Evolutionary conservation across 2,113 vertebrate species (phyloP), one percentile per base, ranked within the genome.

Genomic region (Etheostoma spectabile): DNA sequence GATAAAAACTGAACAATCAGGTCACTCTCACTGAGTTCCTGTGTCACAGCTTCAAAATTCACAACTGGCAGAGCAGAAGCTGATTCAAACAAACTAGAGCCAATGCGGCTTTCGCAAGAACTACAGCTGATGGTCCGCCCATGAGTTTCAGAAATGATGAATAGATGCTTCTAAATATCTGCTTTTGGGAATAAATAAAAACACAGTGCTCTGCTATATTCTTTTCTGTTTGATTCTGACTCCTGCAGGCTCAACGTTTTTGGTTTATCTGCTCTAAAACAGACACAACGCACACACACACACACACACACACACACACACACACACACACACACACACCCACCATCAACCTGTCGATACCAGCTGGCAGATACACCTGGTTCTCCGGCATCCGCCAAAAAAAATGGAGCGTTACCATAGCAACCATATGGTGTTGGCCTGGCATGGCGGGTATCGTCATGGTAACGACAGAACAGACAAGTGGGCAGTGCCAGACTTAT

Each of bases 321-420:
- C 82, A 45, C 59, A 63, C 48, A 63, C 63, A 49, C 77, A 75
- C 87, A 74, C 74, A 21, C 82, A 77, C 88, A 86, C 92, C 87
- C 92, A 91, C 90, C 71, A 79, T 89, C 88, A 91, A 94, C 93
- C 93, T 94, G 93, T 90, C 91, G 3, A 77, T 59, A 91, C 93
- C 93, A 94, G 92, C 91, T 93, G 93, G 92, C 93, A 86, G 73
- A 90, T 87, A 94, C 91, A 94, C 93, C 91, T 93, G 90, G 86
- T 87, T 88, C 80, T 52, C 55, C 16, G n/a, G 67, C 85, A 61
- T 48, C 67, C 14, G 90, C 92, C 91, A 91, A 85, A 86, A 84
- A 52, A 74, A 81, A 57, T 33, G 38, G 42, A 70, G 16, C 1
- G 82, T 94, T 87, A 85, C 93, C 86, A 90, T 92, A 73, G 91